phyloP scores from a whole-genome alignment of 64 coral and sea anemone species.

The Montipora efflorescens region DNA sequence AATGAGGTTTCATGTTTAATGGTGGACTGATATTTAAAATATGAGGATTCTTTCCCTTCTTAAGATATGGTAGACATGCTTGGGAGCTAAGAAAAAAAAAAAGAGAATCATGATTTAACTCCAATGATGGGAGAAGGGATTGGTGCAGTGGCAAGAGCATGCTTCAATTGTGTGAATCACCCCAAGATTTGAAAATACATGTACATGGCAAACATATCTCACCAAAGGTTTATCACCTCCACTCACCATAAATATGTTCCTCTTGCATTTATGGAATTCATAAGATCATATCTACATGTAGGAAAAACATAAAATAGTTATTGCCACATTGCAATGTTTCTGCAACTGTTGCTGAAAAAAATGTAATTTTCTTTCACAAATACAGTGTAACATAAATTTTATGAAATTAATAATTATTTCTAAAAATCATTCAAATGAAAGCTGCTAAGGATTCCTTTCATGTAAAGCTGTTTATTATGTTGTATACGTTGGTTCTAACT shows the following conservation, averaged over 20 bases:
- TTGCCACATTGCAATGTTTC: background rate
- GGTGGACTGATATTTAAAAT: constrained; percentile 96
- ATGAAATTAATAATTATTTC: background rate
- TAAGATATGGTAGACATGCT: constrained; percentile 89
- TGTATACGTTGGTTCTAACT: background rate
- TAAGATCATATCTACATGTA: constrained; percentile 84
- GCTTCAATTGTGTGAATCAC: no score
- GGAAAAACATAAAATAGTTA: background rate
- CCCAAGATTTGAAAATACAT: no score
- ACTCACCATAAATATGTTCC: constrained; percentile 95
- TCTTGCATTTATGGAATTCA: constrained; percentile 92
- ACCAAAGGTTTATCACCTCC: no score
- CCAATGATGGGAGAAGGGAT: no score
- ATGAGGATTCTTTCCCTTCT: constrained; percentile 89
- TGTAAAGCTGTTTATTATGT: background rate
- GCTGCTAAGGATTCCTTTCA: background rate
- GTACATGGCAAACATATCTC: no score
- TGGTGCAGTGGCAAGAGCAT: no score
- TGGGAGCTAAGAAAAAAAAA: constrained; percentile 75
- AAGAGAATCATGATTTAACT: no score
- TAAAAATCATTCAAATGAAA: background rate
- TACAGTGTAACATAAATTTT: no score
- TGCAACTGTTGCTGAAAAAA: no score
- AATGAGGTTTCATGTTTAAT: constrained; percentile 81
- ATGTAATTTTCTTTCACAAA: no score